These are phyloP conservation scores for Pithys albifrons DNA, from an alignment of 2,113 vertebrate genomes.

Conservation along the genomic window DNA sequence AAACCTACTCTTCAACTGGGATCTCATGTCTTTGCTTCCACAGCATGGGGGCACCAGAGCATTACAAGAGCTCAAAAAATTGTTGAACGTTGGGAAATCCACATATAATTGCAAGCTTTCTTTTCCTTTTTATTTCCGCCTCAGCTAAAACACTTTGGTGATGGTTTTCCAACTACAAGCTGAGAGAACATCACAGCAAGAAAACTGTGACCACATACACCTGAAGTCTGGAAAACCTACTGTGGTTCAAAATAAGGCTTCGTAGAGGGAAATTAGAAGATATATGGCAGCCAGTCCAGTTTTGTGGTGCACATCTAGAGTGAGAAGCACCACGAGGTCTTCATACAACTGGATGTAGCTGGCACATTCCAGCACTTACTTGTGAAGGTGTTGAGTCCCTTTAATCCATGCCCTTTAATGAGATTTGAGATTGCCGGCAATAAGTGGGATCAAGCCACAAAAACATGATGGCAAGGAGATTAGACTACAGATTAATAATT, in stretches of 20 bases:
- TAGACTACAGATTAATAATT: constrained; percentile 37
- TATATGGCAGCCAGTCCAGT: not conserved
- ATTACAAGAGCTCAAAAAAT: not conserved
- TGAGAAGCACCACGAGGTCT: not conserved
- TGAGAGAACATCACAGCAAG: not conserved
- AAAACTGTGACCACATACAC: not conserved
- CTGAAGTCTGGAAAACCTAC: not conserved
- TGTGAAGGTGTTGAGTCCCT: not conserved
- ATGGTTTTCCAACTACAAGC: not conserved
- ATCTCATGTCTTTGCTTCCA: constrained; percentile 1
- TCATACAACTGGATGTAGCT: not conserved
- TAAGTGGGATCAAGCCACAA: not conserved
- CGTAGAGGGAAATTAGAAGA: not conserved
- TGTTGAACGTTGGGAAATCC: not conserved
- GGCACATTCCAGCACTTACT: not conserved
- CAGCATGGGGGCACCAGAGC: constrained; percentile 43
- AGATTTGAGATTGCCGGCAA: constrained; percentile 1
- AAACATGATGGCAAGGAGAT: not conserved
- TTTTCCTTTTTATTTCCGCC: not conserved
- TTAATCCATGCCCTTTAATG: not conserved
- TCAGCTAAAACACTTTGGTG: not conserved
- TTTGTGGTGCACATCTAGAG: not conserved
- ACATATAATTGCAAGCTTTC: not conserved
- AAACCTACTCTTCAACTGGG: not conserved
- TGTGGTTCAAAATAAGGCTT: not conserved